phyloP scores from a whole-genome alignment of 2,888 invertebrate genomes.

The Patella pellucida region DNA sequence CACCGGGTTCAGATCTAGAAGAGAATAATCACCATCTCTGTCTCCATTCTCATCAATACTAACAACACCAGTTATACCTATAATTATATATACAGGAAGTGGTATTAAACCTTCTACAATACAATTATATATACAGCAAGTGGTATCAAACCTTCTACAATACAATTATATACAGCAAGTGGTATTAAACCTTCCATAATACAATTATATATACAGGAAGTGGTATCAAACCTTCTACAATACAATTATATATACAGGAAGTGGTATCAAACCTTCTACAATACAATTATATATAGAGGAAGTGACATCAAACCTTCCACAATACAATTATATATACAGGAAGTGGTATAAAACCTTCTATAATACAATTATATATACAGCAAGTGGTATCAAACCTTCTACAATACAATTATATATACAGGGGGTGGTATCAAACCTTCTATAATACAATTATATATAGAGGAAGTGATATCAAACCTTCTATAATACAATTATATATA shows the following conservation, averaged over 20 bases:
- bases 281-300: constrained; percentile 59
- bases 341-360: too few relatives aligned
- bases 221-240: too few relatives aligned
- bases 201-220: constrained; percentile 40
- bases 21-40: constrained; percentile 91
- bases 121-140: neutral
- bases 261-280: too few relatives aligned
- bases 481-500: constrained; percentile 65
- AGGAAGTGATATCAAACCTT: neutral
- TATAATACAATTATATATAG: constrained; percentile 64
- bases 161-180: neutral
- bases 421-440: too few relatives aligned
- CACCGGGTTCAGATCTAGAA: constrained; percentile 89
- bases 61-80: constrained; percentile 92
- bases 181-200: too few relatives aligned
- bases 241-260: constrained; percentile 58
- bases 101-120: too few relatives aligned
- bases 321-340: constrained; percentile 61
- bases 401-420: constrained; percentile 63
- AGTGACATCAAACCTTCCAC: too few relatives aligned
- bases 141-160: too few relatives aligned
- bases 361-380: constrained; percentile 62
- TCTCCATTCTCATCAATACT: constrained; percentile 95
- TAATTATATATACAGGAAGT: constrained; percentile 26
- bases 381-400: too few relatives aligned